Evolutionary conservation across 2,113 vertebrate genomes (phyloP).

Genomic region (Ammospiza nelsoni): DNA sequence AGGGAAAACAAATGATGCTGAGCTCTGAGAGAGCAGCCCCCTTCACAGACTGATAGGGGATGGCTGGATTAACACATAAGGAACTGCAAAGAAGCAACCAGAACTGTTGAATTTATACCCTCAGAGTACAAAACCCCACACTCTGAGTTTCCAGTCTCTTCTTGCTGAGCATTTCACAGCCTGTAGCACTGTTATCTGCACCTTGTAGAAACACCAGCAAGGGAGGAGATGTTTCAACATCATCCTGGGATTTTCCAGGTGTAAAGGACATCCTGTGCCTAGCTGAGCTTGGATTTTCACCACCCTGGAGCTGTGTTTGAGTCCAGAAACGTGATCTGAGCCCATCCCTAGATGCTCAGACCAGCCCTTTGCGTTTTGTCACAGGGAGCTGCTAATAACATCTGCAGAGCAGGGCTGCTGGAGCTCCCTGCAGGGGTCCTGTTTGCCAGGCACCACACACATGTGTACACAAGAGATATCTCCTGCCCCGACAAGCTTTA

Average conservation of each 20-base stretch:
- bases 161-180: not conserved
- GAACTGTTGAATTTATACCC: not conserved
- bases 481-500: not conserved
- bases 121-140: not conserved
- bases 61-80: not conserved
- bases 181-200: not conserved
- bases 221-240: not conserved
- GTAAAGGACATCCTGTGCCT: not conserved
- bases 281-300: not conserved
- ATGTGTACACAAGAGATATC: not conserved
- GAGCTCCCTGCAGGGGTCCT: not conserved
- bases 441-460: not conserved
- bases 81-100: not conserved
- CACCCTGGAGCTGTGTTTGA: not conserved
- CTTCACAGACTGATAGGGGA: not conserved
- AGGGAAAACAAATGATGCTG: conserved; percentile 42
- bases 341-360: not conserved
- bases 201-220: not conserved
- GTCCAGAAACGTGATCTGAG: not conserved
- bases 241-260: not conserved
- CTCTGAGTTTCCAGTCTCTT: not conserved
- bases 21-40: not conserved
- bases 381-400: not conserved
- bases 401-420: conserved; percentile 8
- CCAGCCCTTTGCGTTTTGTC: not conserved